A percentile compares a stretch with the other conserved stretches of the same genome.
Conservation (phyloP, 2,888 invertebrate species). For the Plebejus argus region DNA sequence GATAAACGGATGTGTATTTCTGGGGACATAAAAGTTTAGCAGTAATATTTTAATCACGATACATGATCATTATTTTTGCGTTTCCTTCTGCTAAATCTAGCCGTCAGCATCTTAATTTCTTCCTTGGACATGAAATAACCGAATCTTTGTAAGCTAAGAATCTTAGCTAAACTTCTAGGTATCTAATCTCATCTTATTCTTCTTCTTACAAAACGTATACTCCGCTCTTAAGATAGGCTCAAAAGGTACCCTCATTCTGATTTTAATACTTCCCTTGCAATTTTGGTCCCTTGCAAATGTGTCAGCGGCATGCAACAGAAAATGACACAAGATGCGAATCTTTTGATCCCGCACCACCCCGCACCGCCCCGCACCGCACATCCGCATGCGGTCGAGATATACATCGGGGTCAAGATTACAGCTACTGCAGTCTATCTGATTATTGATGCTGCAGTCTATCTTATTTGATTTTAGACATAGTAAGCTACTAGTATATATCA, state of each 20-base stretch:
- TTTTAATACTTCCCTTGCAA: conserved; percentile 1
- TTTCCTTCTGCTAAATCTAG: background rate
- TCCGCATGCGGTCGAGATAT: conserved; percentile 25
- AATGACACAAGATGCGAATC: conserved; percentile 3
- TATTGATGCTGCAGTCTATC: too few species aligned
- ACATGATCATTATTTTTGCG: background rate
- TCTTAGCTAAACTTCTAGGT: too few species aligned
- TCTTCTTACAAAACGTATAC: too few species aligned
- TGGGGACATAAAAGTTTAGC: background rate
- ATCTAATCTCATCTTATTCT: too few species aligned
- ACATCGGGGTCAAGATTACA: conserved; percentile 25
- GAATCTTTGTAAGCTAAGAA: too few species aligned
- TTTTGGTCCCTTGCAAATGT: background rate
- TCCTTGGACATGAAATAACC: background rate
- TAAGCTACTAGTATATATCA: too few species aligned
- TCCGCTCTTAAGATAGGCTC: background rate
- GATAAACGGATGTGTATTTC: background rate
- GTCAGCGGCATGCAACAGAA: conserved; percentile 23
- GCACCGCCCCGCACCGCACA: background rate
- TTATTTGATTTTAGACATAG: too few species aligned
- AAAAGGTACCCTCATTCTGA: background rate
- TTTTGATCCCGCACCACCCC: background rate
- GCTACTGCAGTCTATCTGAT: conserved; percentile 12
- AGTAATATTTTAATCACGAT: background rate
- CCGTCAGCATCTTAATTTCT: background rate